Evolutionary conservation across 2,113 vertebrate species (phyloP).

Genomic region (Campylomormyrus tamandua): DNA sequence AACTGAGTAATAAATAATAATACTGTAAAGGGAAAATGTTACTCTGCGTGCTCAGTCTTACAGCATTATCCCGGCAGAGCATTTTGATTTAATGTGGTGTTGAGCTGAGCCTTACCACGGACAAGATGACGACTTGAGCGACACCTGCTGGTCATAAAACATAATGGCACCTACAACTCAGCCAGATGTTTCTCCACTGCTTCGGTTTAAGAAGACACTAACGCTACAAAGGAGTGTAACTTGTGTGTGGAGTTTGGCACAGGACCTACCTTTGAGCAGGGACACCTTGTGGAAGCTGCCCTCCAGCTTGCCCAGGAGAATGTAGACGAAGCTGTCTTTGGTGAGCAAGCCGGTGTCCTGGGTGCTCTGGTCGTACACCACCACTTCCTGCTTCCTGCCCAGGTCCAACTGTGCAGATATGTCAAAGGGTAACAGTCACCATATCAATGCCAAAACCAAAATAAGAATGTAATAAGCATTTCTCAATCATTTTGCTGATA

Average conservation of each 20-base stretch:
- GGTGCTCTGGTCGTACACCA: slow-evolving; percentile 90
- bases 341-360: slow-evolving; percentile 78
- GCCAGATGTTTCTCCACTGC: not conserved
- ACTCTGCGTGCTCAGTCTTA: not conserved
- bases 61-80: not conserved
- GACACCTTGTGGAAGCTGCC: slow-evolving; percentile 84
- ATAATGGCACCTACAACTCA: not conserved
- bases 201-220: not conserved
- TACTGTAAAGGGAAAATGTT: not conserved
- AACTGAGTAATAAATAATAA: not conserved
- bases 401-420: slow-evolving; percentile 70
- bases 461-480: not conserved
- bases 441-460: not conserved
- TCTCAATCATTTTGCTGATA: not conserved
- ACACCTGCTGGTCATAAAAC: slow-evolving; percentile 8
- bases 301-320: slow-evolving; percentile 89
- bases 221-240: not conserved
- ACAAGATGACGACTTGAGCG: not conserved
- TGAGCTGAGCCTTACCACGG: not conserved
- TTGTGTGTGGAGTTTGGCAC: not conserved
- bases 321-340: slow-evolving; percentile 83
- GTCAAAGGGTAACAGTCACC: not conserved
- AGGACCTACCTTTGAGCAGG: slow-evolving; percentile 79
- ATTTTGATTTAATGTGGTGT: not conserved
- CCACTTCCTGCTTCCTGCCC: slow-evolving; percentile 83